A percentile compares a stretch with the other conserved stretches of the same genome.
These are phyloP conservation scores for Magallana angulata DNA, from an alignment of 1,140 invertebrate genomes.

Conservation along the genomic window DNA sequence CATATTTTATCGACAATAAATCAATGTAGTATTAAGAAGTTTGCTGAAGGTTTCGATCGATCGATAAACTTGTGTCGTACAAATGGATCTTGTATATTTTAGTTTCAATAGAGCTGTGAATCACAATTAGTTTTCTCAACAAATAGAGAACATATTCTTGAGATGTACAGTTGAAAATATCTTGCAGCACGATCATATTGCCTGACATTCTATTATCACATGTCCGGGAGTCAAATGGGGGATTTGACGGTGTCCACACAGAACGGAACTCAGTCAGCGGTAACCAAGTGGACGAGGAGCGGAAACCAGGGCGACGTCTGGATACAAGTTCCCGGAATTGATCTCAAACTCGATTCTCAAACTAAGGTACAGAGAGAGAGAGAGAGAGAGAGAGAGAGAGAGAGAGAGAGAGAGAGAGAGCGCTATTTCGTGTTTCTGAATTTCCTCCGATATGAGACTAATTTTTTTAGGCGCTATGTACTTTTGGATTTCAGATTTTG, in stretches of 20 bases:
- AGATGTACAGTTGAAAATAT: too few relatives aligned
- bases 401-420: not conserved
- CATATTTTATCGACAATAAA: too few relatives aligned
- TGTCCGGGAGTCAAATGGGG: not conserved
- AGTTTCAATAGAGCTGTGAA: too few relatives aligned
- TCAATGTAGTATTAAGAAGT: too few relatives aligned
- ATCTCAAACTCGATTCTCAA: not conserved
- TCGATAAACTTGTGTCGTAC: too few relatives aligned
- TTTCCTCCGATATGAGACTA: not conserved
- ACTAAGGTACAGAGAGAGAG: not conserved
- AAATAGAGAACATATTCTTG: too few relatives aligned
- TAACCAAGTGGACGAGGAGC: not conserved
- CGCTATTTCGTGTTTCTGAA: not conserved
- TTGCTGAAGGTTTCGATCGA: too few relatives aligned
- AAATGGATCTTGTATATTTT: too few relatives aligned
- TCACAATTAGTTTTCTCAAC: too few relatives aligned
- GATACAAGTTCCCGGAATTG: not conserved
- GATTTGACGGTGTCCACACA: not conserved
- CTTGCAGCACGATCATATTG: not conserved
- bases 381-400: too few relatives aligned
- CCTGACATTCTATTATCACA: constrained; percentile 2
- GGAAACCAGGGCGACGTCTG: not conserved
- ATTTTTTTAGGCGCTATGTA: not conserved
- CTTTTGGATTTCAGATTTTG: not conserved
- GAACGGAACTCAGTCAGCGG: not conserved